Conservation (phyloP, 2,113 vertebrate species). For the Camelus dromedarius region DNA sequence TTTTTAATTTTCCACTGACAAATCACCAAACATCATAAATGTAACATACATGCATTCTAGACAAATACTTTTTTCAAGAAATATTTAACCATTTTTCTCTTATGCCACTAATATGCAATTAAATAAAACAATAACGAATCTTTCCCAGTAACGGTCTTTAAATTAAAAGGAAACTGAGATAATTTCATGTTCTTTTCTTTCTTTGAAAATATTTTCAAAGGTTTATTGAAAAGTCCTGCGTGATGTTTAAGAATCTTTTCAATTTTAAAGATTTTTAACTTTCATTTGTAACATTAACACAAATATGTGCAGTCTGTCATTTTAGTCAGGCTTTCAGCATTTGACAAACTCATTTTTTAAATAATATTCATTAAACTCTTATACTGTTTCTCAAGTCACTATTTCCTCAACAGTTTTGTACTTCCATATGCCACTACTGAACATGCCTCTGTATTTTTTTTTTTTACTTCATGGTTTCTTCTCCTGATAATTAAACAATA, state of each 20-base stretch:
- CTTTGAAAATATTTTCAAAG: slow-evolving; percentile 47
- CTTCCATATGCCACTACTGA: background rate
- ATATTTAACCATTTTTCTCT: slow-evolving; percentile 8
- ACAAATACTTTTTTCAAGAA: slow-evolving; percentile 4
- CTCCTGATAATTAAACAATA: background rate
- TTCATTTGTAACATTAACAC: slow-evolving; percentile 22
- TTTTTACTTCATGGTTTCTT: background rate
- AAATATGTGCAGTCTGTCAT: background rate
- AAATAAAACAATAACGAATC: background rate
- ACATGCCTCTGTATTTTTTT: background rate
- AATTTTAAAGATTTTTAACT: slow-evolving; percentile 37
- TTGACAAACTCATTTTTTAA: background rate
- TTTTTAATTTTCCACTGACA: slow-evolving; percentile 4
- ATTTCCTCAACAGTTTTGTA: slow-evolving; percentile 43
- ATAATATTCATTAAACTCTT: slow-evolving; percentile 39
- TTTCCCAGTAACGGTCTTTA: background rate
- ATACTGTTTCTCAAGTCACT: slow-evolving; percentile 1
- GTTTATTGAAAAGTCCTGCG: background rate
- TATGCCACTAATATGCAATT: background rate
- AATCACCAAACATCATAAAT: background rate
- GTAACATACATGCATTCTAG: background rate
- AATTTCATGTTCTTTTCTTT: slow-evolving; percentile 6
- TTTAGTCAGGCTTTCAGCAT: background rate
- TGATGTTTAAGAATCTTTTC: slow-evolving; percentile 31
- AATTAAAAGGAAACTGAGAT: background rate